These are phyloP conservation scores for Acromyrmex charruanus DNA, from an alignment of 1,140 invertebrate genomes.

Conservation along the genomic window DNA sequence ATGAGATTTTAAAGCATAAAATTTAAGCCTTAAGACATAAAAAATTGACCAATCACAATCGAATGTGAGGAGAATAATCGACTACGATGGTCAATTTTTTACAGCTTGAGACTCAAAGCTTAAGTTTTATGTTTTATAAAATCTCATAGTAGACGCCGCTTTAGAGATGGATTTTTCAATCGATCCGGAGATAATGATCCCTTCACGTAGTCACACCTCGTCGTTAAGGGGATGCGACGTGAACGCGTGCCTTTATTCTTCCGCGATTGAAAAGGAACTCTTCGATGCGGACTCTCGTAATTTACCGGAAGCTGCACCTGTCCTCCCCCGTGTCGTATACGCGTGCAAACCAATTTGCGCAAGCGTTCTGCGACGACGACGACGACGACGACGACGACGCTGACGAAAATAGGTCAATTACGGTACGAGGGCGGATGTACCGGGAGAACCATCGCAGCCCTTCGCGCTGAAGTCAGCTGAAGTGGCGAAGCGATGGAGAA, in stretches of 20 bases:
- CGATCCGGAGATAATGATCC: background rate
- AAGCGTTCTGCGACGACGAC: conserved; percentile 59
- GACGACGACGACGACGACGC: background rate
- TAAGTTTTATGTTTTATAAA: too few species aligned
- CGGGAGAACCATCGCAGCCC: conserved; percentile 12
- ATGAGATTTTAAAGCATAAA: too few species aligned
- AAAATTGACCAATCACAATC: too few species aligned
- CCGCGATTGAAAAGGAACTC: conserved; percentile 24
- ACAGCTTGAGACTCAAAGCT: too few species aligned
- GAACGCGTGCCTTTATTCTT: background rate
- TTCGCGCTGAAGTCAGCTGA: background rate
- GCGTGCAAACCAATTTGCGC: conserved; percentile 60
- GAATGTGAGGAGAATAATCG: too few species aligned
- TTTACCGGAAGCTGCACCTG: conserved; percentile 53
- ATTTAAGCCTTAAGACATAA: too few species aligned
- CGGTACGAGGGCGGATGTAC: conserved; percentile 12
- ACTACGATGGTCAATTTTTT: too few species aligned
- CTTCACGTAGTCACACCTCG: background rate
- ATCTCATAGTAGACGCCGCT: too few species aligned
- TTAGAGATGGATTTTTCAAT: background rate
- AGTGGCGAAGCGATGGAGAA: conserved; percentile 6
- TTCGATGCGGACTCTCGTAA: conserved; percentile 14
- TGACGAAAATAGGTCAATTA: conserved; percentile 75
- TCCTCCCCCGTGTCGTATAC: background rate
- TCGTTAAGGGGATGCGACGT: background rate